These are phyloP conservation scores for Drosophila guanche DNA, from an alignment of 1,140 invertebrate genomes.

Conservation along the genomic window DNA sequence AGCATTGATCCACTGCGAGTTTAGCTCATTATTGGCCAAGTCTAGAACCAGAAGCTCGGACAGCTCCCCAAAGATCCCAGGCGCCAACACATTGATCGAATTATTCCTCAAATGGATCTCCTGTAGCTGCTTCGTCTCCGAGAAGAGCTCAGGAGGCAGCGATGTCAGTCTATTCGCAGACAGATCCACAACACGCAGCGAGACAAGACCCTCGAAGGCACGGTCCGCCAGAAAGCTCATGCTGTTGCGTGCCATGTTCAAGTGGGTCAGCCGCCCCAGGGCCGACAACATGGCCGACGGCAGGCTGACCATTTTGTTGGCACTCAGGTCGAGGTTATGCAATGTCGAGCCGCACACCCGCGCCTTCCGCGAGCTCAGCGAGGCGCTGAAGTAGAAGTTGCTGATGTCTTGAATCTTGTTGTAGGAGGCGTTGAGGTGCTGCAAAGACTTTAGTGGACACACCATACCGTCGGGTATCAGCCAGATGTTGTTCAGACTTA, in stretches of 20 bases:
- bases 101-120: conserved; percentile 94
- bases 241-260: conserved; percentile 88
- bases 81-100: conserved; percentile 92
- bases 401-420: conserved; percentile 91
- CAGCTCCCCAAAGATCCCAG: conserved; percentile 92
- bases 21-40: conserved; percentile 93
- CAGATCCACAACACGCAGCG: conserved; percentile 90
- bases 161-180: conserved; percentile 92
- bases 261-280: conserved; percentile 86
- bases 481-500: conserved; percentile 95
- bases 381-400: conserved; percentile 89
- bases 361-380: conserved; percentile 86
- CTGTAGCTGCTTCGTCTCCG: conserved; percentile 90
- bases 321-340: conserved; percentile 90
- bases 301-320: conserved; percentile 92
- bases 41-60: conserved; percentile 92
- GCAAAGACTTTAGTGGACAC: conserved; percentile 90
- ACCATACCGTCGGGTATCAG: conserved; percentile 91
- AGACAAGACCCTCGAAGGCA: conserved; percentile 90
- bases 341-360: conserved; percentile 88
- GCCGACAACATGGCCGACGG: conserved; percentile 90
- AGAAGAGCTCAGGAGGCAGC: conserved; percentile 92
- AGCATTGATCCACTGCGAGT: conserved; percentile 93
- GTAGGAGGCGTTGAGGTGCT: conserved; percentile 91
- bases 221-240: conserved; percentile 91